These are phyloP conservation scores for Cyrtonyx montezumae DNA, from an alignment of 2,113 vertebrate species.

Conservation along the genomic window DNA sequence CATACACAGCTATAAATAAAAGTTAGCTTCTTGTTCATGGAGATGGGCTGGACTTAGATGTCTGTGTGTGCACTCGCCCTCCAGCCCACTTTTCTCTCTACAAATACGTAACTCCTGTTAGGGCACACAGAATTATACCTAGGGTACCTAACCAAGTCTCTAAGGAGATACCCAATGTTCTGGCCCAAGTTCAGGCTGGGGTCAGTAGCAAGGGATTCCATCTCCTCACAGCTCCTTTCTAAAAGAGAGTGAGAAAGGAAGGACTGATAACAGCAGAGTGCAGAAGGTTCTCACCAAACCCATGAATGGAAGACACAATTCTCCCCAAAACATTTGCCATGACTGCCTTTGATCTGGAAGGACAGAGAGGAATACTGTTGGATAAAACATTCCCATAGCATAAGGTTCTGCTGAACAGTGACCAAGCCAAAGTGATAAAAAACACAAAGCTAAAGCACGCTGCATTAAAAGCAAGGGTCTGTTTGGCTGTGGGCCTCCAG, in stretches of 20 bases:
- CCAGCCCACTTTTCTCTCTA: background rate
- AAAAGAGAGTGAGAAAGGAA: background rate
- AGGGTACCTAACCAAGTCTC: background rate
- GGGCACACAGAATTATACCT: background rate
- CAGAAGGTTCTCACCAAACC: background rate
- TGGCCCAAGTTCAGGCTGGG: background rate
- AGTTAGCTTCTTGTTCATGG: background rate
- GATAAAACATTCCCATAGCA: background rate
- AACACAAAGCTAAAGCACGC: background rate
- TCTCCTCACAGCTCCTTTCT: background rate
- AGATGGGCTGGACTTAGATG: background rate
- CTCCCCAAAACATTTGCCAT: background rate
- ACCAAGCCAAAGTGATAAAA: background rate
- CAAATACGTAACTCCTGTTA: background rate
- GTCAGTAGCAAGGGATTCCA: background rate
- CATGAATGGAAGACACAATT: background rate
- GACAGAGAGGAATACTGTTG: background rate
- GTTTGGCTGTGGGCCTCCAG: background rate
- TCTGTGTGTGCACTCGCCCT: background rate
- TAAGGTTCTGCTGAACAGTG: background rate
- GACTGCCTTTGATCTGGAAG: background rate
- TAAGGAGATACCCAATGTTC: background rate
- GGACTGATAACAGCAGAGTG: background rate
- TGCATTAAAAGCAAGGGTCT: background rate
- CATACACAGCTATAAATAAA: slow-evolving; percentile 39